Conservation (phyloP, 2,888 invertebrate genomes). For the Drosophila acutilabella region DNA sequence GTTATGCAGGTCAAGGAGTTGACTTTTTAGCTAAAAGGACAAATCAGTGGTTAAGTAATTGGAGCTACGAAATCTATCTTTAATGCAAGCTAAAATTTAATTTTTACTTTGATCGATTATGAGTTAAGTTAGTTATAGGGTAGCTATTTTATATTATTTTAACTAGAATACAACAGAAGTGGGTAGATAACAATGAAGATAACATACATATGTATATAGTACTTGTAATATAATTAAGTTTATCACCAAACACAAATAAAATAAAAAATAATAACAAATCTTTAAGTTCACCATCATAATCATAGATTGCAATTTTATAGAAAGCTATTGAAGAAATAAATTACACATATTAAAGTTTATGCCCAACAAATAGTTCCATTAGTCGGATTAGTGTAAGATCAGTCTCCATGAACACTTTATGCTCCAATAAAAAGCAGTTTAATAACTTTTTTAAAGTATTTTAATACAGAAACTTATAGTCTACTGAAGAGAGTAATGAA, state of each 20-base stretch:
- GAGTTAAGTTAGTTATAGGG: too few species aligned
- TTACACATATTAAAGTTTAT: not conserved
- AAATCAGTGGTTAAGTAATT: not conserved
- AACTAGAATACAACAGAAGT: too few species aligned
- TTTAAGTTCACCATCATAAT: too few species aligned
- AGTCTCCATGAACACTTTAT: not conserved
- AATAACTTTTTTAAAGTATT: constrained; percentile 5
- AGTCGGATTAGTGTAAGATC: constrained; percentile 4
- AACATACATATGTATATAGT: too few species aligned
- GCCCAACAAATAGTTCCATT: not conserved
- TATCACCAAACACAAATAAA: too few species aligned
- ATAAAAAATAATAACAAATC: too few species aligned
- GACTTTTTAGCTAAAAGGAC: not conserved
- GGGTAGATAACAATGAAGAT: too few species aligned
- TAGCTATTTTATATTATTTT: too few species aligned
- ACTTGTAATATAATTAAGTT: too few species aligned
- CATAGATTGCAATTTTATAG: too few species aligned
- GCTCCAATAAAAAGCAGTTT: constrained; percentile 3
- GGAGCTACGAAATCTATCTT: not conserved
- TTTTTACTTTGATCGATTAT: too few species aligned
- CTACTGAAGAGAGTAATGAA: constrained; percentile 34
- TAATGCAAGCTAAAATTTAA: not conserved
- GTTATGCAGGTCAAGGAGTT: constrained; percentile 35
- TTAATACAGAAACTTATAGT: constrained; percentile 24
- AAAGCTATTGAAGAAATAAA: not conserved